Conservation (phyloP, 2,888 invertebrate genomes). For the Pecten maximus region DNA sequence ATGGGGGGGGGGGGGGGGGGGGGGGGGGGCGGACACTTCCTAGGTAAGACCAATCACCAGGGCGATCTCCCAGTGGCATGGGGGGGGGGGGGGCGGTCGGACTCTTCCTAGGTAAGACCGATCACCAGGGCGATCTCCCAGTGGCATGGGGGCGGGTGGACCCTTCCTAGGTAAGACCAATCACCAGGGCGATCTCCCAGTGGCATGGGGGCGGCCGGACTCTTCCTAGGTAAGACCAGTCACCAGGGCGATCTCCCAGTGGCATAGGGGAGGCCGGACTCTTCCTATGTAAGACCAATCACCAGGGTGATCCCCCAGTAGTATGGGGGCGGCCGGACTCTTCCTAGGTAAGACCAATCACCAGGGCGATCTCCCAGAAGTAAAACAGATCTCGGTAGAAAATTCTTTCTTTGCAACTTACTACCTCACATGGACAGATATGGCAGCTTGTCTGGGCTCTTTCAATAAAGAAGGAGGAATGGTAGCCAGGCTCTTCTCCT, state of each 20-base stretch:
- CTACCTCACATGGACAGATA: no score
- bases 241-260: conserved; percentile 39
- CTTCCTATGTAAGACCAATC: conserved; percentile 35
- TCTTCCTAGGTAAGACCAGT: not conserved
- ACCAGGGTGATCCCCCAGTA: conserved; percentile 46
- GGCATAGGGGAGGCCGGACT: no score
- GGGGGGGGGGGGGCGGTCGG: conserved; percentile 82
- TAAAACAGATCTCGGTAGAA: no score
- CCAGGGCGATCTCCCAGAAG: conserved; percentile 41
- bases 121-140: conserved; percentile 39
- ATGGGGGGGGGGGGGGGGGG: no score
- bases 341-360: conserved; percentile 87
- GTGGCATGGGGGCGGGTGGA: not conserved
- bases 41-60: conserved; percentile 85
- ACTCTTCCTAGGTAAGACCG: conserved; percentile 87
- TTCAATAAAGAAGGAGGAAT: no score
- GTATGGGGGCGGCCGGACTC: conserved; percentile 83
- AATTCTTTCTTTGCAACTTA: no score
- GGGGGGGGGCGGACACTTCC: conserved; percentile 85
- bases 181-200: not conserved
- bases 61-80: conserved; percentile 30
- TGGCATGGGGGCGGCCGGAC: not conserved
- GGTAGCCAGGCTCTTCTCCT: no score
- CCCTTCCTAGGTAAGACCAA: not conserved
- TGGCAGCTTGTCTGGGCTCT: no score